A percentile compares a stretch with the other conserved stretches of the same genome.
Evolutionary conservation across 2,113 vertebrate genomes (phyloP).

Genomic region (Gymnorhina tibicen): DNA sequence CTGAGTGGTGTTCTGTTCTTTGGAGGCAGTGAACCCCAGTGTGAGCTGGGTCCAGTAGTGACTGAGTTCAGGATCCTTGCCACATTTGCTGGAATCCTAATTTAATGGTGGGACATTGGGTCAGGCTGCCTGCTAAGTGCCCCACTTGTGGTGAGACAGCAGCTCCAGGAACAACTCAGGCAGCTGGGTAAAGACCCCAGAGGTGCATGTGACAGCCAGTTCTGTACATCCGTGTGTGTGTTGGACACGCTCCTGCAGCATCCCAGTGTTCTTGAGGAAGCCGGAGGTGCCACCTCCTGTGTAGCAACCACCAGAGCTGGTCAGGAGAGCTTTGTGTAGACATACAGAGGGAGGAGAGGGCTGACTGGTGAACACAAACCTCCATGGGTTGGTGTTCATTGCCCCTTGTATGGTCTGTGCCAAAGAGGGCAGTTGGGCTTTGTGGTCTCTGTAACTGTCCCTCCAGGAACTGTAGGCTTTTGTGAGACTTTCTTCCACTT

Average conservation of each 20-base stretch:
- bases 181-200: not conserved
- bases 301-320: not conserved
- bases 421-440: not conserved
- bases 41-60: not conserved
- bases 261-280: not conserved
- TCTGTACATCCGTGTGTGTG: not conserved
- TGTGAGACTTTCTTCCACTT: not conserved
- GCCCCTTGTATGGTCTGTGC: not conserved
- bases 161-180: not conserved
- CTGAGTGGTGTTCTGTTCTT: not conserved
- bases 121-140: not conserved
- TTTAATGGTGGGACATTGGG: not conserved
- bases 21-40: not conserved
- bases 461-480: not conserved
- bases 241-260: not conserved
- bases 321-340: not conserved
- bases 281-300: not conserved
- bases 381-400: rapidly evolving
- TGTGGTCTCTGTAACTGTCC: not conserved
- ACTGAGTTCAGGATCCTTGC: not conserved
- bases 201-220: not conserved
- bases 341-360: not conserved
- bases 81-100: not conserved
- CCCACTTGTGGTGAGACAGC: not conserved
- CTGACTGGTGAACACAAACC: not conserved